Evolutionary conservation across 2,888 invertebrate species (phyloP), one percentile per base, ranked within the genome.

Genomic region (Cheilosia urbana): DNA sequence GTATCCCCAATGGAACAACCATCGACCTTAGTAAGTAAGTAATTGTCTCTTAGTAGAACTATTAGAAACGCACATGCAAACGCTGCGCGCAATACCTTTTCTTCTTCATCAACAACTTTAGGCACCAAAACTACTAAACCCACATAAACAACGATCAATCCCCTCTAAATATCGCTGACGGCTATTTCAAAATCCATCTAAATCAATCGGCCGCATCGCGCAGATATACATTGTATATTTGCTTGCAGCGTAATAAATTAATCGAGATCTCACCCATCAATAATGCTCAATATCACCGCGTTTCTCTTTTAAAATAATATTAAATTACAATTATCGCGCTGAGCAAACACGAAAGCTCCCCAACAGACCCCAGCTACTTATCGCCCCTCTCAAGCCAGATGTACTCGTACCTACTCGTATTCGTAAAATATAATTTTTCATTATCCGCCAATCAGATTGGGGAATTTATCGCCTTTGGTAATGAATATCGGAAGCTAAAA

Each of bases 391-490:
- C 6, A 27, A 27, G 6, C 27, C 27, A 27, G 27, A 51, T 68
- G 30, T 62, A 30, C 21, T 42, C 19, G 53, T 69, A 84, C 76
- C 17, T 62, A 30, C 21, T 42, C 19, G 53, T 69, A 84, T 80
- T 21, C 62, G 68, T 81, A 68, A 81, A 72, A 85, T 85, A 85
- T 85, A 81, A 85, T 77, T 85, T 81, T 85, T 85, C 85, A 81
- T 81, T 81, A 72, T 11, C 62, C 68, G 45, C 62, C 21, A 81
- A 85, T 85, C 85, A 71, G 76, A 57, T 51, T 47, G 71, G 49
- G 11, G 49, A 85, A 81, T 77, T 85, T 85, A 85, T 81, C 68
- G 37, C 62, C 34, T 40, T 57, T 47, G 24, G 66, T 72, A 85
- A 81, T 77, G 76, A 63, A 77, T 77, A 85, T 85, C 85, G 85